Base-by-base conservation (phyloP, 2,888 invertebrate genomes). In the Drosophila suboccidentalis region DNA sequence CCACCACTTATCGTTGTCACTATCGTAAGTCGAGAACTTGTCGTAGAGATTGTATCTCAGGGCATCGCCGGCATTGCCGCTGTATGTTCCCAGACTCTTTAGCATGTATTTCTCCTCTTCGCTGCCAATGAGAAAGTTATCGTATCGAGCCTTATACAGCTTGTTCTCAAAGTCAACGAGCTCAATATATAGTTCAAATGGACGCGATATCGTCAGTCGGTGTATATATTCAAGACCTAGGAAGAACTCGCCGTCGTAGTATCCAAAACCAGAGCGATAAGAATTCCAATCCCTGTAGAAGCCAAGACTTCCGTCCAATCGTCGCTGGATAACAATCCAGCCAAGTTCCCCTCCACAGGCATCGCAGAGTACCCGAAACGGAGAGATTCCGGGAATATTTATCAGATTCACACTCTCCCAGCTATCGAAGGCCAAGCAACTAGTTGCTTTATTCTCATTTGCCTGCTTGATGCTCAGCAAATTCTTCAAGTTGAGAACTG, bases 311-410 rank as follows among this genome's bases (percentile, higher is more conserved):
- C 80, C 80, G 47, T 78, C 70, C 1, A 38, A 50, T 0, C 82
- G 80, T 3, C 57, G 61, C 36, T 82, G 78, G 2, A 80, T 72
- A 8, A 68, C 75, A 39, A 69, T 78, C 79, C 79, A 82, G 1
- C 49, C 70, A 0, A 38, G 3, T 3, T 59, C 65, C 1, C 51
- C 17, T 2, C 8, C 59, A 36, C 75, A 65, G 11, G 15, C 11
- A 63, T 53, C 66, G 55, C 78, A 78, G 3, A 69, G 60, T 2
- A 60, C 77, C 2, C 10, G 17, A 50, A 70, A 66, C 3, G 77
- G 46, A 0, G 36, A 26, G 9, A 54, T 54, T 9, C 66, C 73
- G 0, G 78, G 80, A 1, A 80, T 39, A 22, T 9, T 63, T 17
- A 78, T 54, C 38, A 47, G 11, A 1, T 58, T 38, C 10, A 69